These are phyloP conservation scores for Heliangelus exortis DNA, from an alignment of 2,797 vertebrate species.

Conservation along the genomic window DNA sequence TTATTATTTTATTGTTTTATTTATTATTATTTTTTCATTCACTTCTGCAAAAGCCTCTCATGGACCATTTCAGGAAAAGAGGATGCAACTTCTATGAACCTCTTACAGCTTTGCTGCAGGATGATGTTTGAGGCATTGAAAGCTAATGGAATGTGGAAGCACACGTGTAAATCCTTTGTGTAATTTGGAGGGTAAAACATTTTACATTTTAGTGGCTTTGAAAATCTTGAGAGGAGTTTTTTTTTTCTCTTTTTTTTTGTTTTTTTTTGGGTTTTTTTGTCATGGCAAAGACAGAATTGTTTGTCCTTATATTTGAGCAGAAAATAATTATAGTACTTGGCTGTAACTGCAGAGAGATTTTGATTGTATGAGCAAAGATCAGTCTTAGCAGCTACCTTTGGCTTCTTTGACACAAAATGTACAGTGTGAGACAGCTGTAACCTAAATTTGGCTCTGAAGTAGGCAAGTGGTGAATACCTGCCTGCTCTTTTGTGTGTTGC, in stretches of 20 bases:
- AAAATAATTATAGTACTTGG: neutral
- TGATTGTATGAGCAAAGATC: neutral
- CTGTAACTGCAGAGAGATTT: neutral
- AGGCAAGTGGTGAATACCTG: neutral
- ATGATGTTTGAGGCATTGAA: neutral
- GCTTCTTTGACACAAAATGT: neutral
- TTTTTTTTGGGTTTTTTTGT: neutral
- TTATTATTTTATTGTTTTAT: too few relatives aligned
- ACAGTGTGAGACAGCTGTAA: neutral
- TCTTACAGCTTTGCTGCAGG: neutral
- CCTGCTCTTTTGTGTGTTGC: slow-evolving; percentile 20
- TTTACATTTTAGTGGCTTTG: neutral
- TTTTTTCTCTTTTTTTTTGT: neutral
- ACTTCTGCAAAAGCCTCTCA: neutral
- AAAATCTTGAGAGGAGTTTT: neutral
- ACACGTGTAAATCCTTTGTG: neutral
- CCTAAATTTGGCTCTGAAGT: neutral
- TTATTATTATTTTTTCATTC: neutral
- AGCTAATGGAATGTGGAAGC: neutral
- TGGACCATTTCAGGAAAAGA: neutral
- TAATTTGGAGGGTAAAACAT: neutral
- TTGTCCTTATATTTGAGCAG: neutral
- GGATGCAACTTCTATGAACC: neutral
- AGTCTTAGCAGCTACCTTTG: neutral
- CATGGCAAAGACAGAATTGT: neutral